Base-by-base conservation (phyloP, 2,888 invertebrate species). In the Miltochrista miniata region DNA sequence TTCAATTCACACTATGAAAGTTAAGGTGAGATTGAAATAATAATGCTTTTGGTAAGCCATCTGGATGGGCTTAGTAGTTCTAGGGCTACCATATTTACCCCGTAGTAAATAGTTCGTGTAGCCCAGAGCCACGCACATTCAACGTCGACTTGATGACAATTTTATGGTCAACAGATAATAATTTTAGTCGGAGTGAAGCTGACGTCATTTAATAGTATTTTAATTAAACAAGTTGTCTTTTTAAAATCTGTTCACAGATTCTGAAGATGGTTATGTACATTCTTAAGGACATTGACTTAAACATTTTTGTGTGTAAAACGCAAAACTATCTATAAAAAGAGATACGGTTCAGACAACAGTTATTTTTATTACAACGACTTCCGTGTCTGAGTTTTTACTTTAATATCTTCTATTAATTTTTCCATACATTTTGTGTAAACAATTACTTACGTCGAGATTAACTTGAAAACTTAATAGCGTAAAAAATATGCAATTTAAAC, bases 321-420 rank as follows among this genome's bases (percentile, higher is more conserved):
- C 43, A 44, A 10, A 44, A 35, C 35, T 44, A 35, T 35, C 24
- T 18, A 35, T 24, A 35, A 44, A 44, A 44, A 35, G 24, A 35
- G 24, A 44, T 44, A 35, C 43, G 43, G 35, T 35, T 7, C 24
- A 43, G 15, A 43, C 33, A 35, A 35, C 43, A 44, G 43, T 35
- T 35, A 44, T 35, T 18, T 44, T 44, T 44, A 44, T 44, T 44
- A 7, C 35, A 13, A 24, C 24, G 35, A 24, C 35, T 44, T 35
- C 43, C 43, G 43, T 24, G 35, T 44, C 36, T 37, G 11, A 7
- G 36, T 37, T 37, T 45, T 45, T 45, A 45, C 29, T 36, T 36
- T 11, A 34, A 34, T 43, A 34, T 41, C 13, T 41, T 43, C 43
- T 12, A 43, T 15, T 15, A n/a, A 44, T 35, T 35, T 35, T 44